A percentile compares a stretch with the other conserved stretches of the same genome.
phyloP scores from a whole-genome alignment of 2,113 vertebrate genomes.

The Ciconia maguari region DNA sequence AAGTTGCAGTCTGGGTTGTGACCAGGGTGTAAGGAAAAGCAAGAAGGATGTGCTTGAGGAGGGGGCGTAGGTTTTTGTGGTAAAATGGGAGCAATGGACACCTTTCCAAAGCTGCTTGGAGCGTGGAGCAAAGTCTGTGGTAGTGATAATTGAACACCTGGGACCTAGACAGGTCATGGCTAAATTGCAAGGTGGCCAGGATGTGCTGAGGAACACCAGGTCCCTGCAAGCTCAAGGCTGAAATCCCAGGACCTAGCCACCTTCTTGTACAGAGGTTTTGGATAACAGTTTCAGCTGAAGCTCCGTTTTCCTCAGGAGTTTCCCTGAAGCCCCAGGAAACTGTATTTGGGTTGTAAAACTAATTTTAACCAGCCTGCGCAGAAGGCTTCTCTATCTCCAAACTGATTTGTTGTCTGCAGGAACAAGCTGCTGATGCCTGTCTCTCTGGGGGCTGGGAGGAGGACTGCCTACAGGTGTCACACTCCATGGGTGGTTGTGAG shows the following conservation, averaged over 20 bases:
- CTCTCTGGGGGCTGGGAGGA: neutral
- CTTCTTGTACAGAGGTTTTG: neutral
- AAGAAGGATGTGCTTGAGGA: neutral
- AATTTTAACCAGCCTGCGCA: neutral
- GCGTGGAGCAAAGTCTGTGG: neutral
- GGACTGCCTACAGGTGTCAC: neutral
- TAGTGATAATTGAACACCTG: neutral
- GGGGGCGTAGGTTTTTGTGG: neutral
- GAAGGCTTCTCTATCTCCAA: neutral
- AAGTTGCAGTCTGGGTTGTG: neutral
- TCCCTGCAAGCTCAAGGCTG: neutral
- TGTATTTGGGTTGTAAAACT: neutral
- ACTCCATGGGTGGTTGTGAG: neutral
- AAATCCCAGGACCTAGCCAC: neutral
- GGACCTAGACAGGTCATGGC: neutral
- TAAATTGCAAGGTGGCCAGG: neutral
- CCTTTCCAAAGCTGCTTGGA: neutral
- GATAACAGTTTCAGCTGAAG: neutral
- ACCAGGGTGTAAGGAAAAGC: neutral
- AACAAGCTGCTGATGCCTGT: neutral
- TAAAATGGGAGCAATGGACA: neutral
- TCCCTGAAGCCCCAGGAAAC: neutral
- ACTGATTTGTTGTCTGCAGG: rapidly evolving
- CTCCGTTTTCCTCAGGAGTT: neutral
- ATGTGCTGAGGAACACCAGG: neutral